Evolutionary conservation across 2,113 vertebrate species (phyloP).

Genomic region (Nothobranchius furzeri): DNA sequence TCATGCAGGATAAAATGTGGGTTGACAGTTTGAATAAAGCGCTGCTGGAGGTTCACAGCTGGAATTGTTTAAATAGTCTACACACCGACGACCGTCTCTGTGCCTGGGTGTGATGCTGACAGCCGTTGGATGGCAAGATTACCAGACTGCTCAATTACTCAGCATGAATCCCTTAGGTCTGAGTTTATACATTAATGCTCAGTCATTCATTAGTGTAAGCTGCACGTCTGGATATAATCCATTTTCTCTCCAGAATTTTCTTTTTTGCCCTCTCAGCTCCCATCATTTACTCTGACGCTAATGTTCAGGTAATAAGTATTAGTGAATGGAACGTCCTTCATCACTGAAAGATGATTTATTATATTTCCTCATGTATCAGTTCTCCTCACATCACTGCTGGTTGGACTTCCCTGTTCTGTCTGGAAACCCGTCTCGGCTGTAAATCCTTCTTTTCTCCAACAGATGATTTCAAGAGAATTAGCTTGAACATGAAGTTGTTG

Average conservation of each 20-base stretch:
- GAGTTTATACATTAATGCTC: constrained; percentile 48
- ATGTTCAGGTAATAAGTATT: constrained; percentile 48
- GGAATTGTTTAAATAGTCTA: not conserved
- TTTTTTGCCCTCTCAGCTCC: constrained; percentile 15
- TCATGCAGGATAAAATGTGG: not conserved
- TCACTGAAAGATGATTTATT: constrained; percentile 23
- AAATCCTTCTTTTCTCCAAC: not conserved
- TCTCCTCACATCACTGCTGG: not conserved
- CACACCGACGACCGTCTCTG: not conserved
- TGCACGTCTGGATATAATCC: constrained; percentile 49
- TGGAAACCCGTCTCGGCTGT: constrained; percentile 3
- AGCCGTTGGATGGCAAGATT: constrained; percentile 12
- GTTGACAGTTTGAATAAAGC: not conserved
- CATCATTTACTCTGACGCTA: constrained; percentile 33
- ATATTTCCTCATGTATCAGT: constrained; percentile 5
- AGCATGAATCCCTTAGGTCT: constrained; percentile 37
- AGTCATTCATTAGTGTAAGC: constrained; percentile 50
- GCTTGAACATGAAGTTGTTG: not conserved
- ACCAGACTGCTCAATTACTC: constrained; percentile 34
- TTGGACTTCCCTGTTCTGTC: constrained; percentile 15
- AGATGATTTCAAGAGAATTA: constrained; percentile 8
- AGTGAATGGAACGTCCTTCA: constrained; percentile 39
- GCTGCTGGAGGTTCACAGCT: not conserved
- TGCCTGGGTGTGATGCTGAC: not conserved
- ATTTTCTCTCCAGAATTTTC: constrained; percentile 36